A percentile compares a stretch with the other conserved stretches of the same genome.
These are phyloP conservation scores for Mastomys natalensis DNA, from an alignment of 2,113 vertebrate genomes.

Conservation along the genomic window DNA sequence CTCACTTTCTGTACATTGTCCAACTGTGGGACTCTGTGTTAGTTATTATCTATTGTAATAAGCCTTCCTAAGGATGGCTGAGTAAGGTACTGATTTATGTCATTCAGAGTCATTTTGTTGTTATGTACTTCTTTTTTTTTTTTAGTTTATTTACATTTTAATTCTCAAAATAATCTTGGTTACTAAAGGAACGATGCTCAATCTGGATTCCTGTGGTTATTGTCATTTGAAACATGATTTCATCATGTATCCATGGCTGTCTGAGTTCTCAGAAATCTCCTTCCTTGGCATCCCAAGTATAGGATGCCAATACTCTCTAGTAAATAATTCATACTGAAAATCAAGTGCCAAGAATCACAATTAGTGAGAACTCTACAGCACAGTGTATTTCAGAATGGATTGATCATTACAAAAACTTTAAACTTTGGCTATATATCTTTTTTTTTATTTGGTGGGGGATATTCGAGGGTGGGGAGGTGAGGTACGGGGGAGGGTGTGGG, in stretches of 20 bases:
- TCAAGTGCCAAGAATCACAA: neutral
- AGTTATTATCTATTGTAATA: too few relatives aligned
- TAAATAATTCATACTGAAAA: neutral
- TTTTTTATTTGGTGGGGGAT: too few relatives aligned
- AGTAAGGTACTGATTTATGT: too few relatives aligned
- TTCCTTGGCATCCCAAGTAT: neutral
- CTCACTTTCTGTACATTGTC: too few relatives aligned
- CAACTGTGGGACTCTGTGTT: too few relatives aligned
- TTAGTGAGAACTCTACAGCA: neutral
- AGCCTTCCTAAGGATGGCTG: too few relatives aligned
- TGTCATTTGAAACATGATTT: neutral
- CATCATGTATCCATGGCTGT: neutral
- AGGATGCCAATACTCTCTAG: too few relatives aligned
- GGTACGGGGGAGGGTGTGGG: too few relatives aligned
- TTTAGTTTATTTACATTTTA: slow-evolving; percentile 1
- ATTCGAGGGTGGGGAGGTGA: too few relatives aligned
- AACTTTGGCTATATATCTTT: neutral
- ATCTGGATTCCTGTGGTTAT: neutral
- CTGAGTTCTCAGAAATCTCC: neutral
- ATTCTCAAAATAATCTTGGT: neutral
- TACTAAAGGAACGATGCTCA: neutral
- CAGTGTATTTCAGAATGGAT: neutral
- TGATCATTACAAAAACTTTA: neutral
- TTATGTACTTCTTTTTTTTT: too few relatives aligned
- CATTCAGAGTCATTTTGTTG: too few relatives aligned